phyloP scores from a whole-genome alignment of 2,113 vertebrate species.

The Atlantisia rogersi region DNA sequence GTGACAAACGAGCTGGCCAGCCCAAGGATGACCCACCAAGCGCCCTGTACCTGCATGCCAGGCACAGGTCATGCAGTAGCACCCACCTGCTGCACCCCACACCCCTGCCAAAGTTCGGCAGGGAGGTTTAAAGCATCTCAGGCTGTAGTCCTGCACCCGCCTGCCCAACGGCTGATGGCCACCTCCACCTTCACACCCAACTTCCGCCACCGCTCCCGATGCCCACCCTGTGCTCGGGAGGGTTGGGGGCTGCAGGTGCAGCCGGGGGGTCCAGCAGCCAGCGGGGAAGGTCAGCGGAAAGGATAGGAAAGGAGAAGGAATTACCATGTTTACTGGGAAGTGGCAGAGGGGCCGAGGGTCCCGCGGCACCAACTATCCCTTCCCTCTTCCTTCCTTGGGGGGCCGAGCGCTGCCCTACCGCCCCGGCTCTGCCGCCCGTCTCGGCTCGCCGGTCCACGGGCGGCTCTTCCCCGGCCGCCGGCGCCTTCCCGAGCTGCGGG shows the following conservation, averaged over 20 bases:
- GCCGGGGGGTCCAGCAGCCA: background rate
- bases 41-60: accelerated
- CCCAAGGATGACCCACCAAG: accelerated
- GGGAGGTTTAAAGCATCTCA: background rate
- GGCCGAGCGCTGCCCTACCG: background rate
- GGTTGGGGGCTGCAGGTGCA: background rate
- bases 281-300: background rate
- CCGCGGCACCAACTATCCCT: background rate
- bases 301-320: background rate
- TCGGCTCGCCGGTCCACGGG: background rate
- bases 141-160: background rate
- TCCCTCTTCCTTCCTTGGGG: background rate
- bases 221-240: background rate
- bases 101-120: background rate
- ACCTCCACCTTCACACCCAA: background rate
- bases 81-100: background rate
- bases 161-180: background rate
- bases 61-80: accelerated
- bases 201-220: background rate
- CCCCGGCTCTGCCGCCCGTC: background rate
- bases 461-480: background rate
- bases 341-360: background rate
- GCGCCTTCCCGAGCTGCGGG: background rate
- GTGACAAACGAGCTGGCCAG: accelerated
- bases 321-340: slow-evolving; percentile 39